Evolutionary conservation across 2,113 vertebrate genomes (phyloP).

Genomic region (Vombatus ursinus): DNA sequence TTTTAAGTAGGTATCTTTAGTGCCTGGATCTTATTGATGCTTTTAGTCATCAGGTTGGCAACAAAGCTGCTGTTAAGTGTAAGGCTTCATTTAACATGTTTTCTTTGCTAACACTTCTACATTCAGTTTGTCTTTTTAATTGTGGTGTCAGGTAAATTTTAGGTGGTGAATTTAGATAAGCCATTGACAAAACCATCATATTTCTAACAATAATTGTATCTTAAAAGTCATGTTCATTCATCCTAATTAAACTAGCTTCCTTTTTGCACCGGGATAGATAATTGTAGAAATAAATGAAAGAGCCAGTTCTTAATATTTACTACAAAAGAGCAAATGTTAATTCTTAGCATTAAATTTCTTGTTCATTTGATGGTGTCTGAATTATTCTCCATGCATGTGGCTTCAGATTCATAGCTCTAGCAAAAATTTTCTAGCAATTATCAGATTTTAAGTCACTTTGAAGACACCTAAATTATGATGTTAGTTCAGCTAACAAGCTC

Average conservation of each 20-base stretch:
- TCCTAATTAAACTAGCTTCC: constrained; percentile 38
- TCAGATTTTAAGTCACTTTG: constrained; percentile 63
- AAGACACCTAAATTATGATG: constrained; percentile 57
- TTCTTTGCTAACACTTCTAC: constrained; percentile 66
- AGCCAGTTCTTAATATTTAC: constrained; percentile 19
- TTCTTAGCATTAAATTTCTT: constrained; percentile 40
- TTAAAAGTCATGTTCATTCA: constrained; percentile 42
- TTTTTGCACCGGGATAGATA: constrained; percentile 37
- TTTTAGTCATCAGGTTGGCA: constrained; percentile 24
- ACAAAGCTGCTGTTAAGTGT: constrained; percentile 25
- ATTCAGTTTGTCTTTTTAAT: constrained; percentile 54
- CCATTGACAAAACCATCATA: neutral
- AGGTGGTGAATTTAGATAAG: constrained; percentile 20
- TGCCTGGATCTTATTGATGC: constrained; percentile 27
- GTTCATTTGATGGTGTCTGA: constrained; percentile 55
- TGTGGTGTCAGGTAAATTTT: constrained; percentile 55
- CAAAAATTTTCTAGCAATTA: constrained; percentile 57
- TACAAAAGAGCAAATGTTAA: constrained; percentile 54
- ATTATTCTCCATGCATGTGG: constrained; percentile 44
- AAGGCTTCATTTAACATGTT: constrained; percentile 57
- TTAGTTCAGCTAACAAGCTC: constrained; percentile 57
- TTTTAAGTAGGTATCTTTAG: constrained; percentile 55
- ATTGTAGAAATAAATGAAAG: constrained; percentile 35
- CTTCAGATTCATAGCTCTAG: constrained; percentile 18
- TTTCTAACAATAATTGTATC: constrained; percentile 44